phyloP scores from a whole-genome alignment of 2,888 invertebrate genomes.

The Microdon myrmicae region DNA sequence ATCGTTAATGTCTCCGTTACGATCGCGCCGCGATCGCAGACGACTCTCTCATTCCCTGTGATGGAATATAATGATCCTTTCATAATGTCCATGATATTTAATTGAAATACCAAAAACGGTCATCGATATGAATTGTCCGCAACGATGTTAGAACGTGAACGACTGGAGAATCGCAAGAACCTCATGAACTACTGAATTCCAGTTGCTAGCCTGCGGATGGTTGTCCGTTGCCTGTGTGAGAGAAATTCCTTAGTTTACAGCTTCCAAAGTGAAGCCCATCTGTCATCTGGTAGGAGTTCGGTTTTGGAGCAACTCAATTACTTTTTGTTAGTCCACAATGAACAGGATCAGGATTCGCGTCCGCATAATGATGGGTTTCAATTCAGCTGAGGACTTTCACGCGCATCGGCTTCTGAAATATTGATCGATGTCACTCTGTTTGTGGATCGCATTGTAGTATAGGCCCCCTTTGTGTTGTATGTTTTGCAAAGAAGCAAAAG shows the following conservation, averaged over 20 bases:
- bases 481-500: no score
- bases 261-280: constrained; percentile 36
- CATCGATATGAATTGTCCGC: constrained; percentile 52
- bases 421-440: constrained; percentile 32
- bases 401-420: constrained; percentile 32
- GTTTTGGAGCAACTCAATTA: constrained; percentile 50
- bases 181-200: no score
- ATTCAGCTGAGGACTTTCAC: constrained; percentile 40
- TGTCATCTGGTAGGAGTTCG: constrained; percentile 37
- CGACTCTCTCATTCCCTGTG: constrained; percentile 18
- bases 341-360: constrained; percentile 34
- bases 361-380: constrained; percentile 45
- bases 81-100: constrained; percentile 53
- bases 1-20: constrained; percentile 3
- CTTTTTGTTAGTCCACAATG: constrained; percentile 33
- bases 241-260: constrained; percentile 1
- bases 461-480: no score
- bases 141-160: no score
- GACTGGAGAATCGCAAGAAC: no score
- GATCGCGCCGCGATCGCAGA: constrained; percentile 41
- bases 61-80: constrained; percentile 53
- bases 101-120: constrained; percentile 53
- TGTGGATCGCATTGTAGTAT: background rate
- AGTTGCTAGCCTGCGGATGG: no score
- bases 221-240: constrained; percentile 4